phyloP scores from a whole-genome alignment of 2,888 invertebrate species.

The Synergus gifuensis region DNA sequence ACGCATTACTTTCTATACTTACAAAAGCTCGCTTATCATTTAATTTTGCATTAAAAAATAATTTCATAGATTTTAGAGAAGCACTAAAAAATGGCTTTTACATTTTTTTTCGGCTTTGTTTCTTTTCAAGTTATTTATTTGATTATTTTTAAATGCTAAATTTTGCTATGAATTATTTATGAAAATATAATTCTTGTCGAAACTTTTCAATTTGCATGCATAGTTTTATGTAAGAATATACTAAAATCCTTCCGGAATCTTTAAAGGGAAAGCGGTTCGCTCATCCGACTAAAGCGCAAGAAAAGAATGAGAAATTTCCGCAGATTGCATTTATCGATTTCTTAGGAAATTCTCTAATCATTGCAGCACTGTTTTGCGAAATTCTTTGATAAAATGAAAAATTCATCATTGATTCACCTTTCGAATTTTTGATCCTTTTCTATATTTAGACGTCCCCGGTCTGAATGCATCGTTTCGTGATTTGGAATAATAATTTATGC shows the following conservation, averaged over 20 bases:
- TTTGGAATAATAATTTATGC: constrained; percentile 3
- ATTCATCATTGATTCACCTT: background rate
- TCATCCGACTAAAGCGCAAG: constrained; percentile 27
- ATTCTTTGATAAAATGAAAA: background rate
- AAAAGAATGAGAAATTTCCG: constrained; percentile 23
- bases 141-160: background rate
- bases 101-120: too few species aligned
- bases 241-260: constrained; percentile 22
- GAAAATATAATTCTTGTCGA: background rate
- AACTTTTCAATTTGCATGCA: background rate
- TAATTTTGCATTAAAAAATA: background rate
- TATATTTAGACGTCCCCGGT: background rate
- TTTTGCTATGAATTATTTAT: constrained; percentile 5
- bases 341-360: background rate
- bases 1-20: background rate
- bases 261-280: constrained; percentile 28
- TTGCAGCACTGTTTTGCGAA: background rate
- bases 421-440: background rate
- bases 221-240: background rate
- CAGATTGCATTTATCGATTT: constrained; percentile 14
- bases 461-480: background rate
- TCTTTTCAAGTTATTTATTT: background rate
- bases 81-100: too few species aligned
- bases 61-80: background rate
- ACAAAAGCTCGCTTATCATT: background rate